phyloP scores from a whole-genome alignment of 2,797 vertebrate species.

The Enteromius mattozi region DNA sequence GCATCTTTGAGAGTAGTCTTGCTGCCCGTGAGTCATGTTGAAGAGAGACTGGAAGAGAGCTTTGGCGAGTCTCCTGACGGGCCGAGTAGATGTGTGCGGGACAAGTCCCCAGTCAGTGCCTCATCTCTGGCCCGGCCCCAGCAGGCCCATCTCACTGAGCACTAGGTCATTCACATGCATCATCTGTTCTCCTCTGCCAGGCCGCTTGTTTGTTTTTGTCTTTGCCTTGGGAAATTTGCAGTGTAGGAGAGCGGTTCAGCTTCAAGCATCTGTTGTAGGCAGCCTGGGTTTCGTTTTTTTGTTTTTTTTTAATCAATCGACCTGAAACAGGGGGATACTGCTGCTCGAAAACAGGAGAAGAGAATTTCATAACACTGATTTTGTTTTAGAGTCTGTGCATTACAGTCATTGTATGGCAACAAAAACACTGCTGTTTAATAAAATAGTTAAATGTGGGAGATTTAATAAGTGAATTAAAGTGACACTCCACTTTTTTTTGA shows the following conservation, averaged over 20 bases:
- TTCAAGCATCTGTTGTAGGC: constrained; percentile 49
- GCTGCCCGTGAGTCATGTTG: not conserved
- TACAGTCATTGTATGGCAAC: not conserved
- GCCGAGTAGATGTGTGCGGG: constrained; percentile 64
- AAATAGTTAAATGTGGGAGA: not conserved
- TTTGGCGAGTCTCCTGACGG: constrained; percentile 50
- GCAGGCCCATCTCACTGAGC: constrained; percentile 61
- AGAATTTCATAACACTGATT: not conserved
- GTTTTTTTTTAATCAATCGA: constrained; percentile 35
- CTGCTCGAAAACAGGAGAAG: constrained; percentile 34
- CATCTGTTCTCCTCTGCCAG: constrained; percentile 52
- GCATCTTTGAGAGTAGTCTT: not conserved
- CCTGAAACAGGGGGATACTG: constrained; percentile 49
- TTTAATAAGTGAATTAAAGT: not conserved
- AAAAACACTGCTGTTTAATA: not conserved
- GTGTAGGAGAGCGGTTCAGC: constrained; percentile 27
- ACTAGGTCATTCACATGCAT: constrained; percentile 63
- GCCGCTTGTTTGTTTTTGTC: constrained; percentile 53
- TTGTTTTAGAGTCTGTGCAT: not conserved
- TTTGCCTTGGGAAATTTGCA: constrained; percentile 37
- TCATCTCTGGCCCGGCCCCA: constrained; percentile 47
- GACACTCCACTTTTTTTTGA: no score
- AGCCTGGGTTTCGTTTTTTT: constrained; percentile 35
- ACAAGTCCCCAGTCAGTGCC: constrained; percentile 55
- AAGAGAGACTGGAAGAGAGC: constrained; percentile 10